phyloP scores from a whole-genome alignment of 2,888 invertebrate species.

The Erebia palarica region DNA sequence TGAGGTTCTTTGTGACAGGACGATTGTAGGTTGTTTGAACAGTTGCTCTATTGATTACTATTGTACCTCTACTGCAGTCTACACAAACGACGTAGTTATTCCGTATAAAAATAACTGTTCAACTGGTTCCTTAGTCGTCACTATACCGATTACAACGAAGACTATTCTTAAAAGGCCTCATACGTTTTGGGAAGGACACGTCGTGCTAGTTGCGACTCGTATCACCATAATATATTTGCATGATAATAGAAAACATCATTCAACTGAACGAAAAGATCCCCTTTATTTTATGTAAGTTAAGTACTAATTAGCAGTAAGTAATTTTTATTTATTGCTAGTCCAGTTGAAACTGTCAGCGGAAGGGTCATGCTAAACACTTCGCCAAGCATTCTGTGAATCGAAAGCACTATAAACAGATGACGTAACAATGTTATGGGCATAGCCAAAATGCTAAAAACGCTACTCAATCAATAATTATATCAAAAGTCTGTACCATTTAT shows the following conservation, averaged over 20 bases:
- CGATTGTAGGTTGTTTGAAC: conserved; percentile 25
- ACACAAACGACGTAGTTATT: conserved; percentile 11
- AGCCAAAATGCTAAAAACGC: not conserved
- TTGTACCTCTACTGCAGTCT: not conserved
- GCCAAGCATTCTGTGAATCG: conserved; percentile 23
- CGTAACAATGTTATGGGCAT: conserved; percentile 16
- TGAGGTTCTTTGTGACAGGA: conserved; percentile 25
- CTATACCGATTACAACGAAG: not conserved
- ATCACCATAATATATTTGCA: no score
- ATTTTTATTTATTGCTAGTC: not conserved
- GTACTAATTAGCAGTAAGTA: not conserved
- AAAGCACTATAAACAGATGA: conserved; percentile 32
- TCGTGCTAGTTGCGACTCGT: no score
- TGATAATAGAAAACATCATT: not conserved
- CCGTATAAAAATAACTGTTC: not conserved
- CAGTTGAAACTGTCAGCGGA: conserved; percentile 19
- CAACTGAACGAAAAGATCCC: not conserved
- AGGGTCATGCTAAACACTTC: conserved; percentile 14
- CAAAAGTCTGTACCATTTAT: no score
- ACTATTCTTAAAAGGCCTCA: not conserved
- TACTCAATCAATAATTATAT: not conserved
- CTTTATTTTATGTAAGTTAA: not conserved
- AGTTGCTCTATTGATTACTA: conserved; percentile 12
- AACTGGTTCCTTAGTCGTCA: not conserved
- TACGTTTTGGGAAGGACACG: not conserved